Evolutionary conservation across 2,888 invertebrate species (phyloP).

Genomic region (Platynereis dumerilii): DNA sequence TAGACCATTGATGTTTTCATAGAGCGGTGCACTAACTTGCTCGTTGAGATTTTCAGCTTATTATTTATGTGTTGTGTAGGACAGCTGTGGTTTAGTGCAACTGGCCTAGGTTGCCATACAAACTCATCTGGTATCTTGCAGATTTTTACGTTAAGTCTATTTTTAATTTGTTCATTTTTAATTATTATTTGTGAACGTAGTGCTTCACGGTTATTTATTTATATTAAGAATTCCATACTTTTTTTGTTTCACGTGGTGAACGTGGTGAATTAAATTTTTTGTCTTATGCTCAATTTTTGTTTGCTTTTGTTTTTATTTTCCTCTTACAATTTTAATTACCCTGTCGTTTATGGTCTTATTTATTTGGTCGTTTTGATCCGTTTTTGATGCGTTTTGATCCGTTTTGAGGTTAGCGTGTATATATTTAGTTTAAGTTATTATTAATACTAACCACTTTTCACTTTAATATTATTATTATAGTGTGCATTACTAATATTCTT

Average conservation of each 20-base stretch:
- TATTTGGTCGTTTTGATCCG: background rate
- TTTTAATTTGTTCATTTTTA: slow-evolving; percentile 5
- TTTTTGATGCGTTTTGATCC: background rate
- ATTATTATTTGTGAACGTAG: background rate
- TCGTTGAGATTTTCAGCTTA: slow-evolving; percentile 5
- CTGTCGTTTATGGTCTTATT: slow-evolving; percentile 8
- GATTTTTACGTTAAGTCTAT: slow-evolving; percentile 3
- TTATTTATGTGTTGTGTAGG: slow-evolving; percentile 7
- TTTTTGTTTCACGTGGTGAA: slow-evolving; percentile 23
- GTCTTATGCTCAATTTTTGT: slow-evolving; percentile 27
- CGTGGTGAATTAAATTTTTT: slow-evolving; percentile 32
- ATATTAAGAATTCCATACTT: slow-evolving; percentile 20
- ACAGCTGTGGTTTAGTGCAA: slow-evolving; percentile 7
- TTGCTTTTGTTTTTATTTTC: slow-evolving; percentile 29
- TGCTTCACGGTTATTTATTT: slow-evolving; percentile 3
- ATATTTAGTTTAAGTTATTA: slow-evolving; percentile 5
- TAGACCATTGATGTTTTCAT: slow-evolving; percentile 11
- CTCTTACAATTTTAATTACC: slow-evolving; percentile 21
- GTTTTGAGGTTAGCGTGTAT: background rate
- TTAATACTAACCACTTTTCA: slow-evolving; percentile 9
- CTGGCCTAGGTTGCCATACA: slow-evolving; percentile 8
- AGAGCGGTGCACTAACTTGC: background rate
- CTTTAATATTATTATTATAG: slow-evolving; percentile 1
- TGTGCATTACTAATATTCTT: slow-evolving; percentile 7
- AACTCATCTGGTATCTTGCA: slow-evolving; percentile 2